Evolutionary conservation across 2,888 invertebrate species (phyloP).

Genomic region (Stenurella melanura): DNA sequence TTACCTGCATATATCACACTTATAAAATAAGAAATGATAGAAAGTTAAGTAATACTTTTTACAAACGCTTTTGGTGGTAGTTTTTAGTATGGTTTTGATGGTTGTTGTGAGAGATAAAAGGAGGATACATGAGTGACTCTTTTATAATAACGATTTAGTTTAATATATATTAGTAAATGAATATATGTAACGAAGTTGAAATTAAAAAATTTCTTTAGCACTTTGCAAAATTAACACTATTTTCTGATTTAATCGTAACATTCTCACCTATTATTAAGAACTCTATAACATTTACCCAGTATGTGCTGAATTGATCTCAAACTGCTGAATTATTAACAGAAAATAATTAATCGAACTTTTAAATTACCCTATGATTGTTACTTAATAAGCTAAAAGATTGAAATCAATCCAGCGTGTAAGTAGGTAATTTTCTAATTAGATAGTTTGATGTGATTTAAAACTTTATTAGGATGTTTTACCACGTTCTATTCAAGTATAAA

Average conservation of each 20-base stretch:
- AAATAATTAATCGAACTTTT: not conserved
- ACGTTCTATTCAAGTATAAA: constrained; percentile 19
- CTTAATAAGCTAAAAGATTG: not conserved
- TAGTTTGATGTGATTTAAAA: constrained; percentile 33
- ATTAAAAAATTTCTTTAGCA: constrained; percentile 26
- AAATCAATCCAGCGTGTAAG: constrained; percentile 20
- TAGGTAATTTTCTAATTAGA: constrained; percentile 21
- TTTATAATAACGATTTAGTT: not conserved
- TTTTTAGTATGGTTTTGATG: not conserved
- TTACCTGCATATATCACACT: no score
- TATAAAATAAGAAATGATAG: no score
- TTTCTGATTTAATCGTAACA: constrained; percentile 31
- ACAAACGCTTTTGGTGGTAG: not conserved
- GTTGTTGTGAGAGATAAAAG: not conserved
- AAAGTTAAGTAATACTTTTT: not conserved
- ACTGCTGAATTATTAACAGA: not conserved
- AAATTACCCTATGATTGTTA: not conserved
- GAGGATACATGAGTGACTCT: not conserved
- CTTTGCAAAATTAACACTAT: constrained; percentile 35
- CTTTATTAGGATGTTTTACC: constrained; percentile 12
- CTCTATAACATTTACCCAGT: constrained; percentile 18
- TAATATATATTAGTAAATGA: constrained; percentile 8
- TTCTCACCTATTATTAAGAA: constrained; percentile 31
- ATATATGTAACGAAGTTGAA: constrained; percentile 18
- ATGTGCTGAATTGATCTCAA: constrained; percentile 16